Conservation (phyloP, 2,797 vertebrate genomes). For the Gadopsis bispinosus region DNA sequence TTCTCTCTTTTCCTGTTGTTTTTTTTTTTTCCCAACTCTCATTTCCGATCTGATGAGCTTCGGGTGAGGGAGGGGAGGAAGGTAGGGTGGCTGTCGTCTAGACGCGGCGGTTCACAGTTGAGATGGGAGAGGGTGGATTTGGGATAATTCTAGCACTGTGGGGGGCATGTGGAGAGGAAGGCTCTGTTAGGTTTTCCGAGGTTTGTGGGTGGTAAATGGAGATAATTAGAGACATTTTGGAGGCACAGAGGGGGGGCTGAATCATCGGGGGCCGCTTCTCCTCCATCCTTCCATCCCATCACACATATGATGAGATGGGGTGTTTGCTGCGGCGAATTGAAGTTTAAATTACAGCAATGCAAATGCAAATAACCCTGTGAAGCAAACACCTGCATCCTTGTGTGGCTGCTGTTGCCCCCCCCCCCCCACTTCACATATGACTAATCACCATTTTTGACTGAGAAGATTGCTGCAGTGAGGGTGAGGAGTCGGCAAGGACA, state of each 20-base stretch:
- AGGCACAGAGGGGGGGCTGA: constrained; percentile 35
- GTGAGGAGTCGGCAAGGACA: constrained; percentile 3
- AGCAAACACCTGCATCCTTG: constrained; percentile 65
- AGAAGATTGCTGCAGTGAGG: constrained; percentile 50
- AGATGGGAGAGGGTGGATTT: constrained; percentile 27
- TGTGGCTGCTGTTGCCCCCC: constrained; percentile 17
- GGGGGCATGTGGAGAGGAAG: constrained; percentile 26
- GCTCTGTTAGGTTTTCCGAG: constrained; percentile 28
- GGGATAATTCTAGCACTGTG: constrained; percentile 33
- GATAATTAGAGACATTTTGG: constrained; percentile 68
- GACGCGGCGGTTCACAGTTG: constrained; percentile 23
- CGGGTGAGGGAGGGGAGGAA: constrained; percentile 21
- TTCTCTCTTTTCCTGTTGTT: constrained; percentile 49
- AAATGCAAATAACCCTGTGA: constrained; percentile 45
- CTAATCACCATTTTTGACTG: constrained; percentile 58
- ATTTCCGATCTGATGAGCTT: constrained; percentile 66
- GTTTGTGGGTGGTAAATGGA: constrained; percentile 64
- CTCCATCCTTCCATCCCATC: constrained; percentile 20
- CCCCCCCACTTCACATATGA: constrained; percentile 20
- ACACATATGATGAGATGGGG: constrained; percentile 12
- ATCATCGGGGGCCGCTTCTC: constrained; percentile 28
- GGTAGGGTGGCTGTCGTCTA: constrained; percentile 33
- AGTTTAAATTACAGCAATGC: constrained; percentile 38
- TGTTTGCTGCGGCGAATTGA: constrained; percentile 2
- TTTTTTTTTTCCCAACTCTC: constrained; percentile 30